Conservation (phyloP, 2,113 vertebrate species). For the Grus americana region DNA sequence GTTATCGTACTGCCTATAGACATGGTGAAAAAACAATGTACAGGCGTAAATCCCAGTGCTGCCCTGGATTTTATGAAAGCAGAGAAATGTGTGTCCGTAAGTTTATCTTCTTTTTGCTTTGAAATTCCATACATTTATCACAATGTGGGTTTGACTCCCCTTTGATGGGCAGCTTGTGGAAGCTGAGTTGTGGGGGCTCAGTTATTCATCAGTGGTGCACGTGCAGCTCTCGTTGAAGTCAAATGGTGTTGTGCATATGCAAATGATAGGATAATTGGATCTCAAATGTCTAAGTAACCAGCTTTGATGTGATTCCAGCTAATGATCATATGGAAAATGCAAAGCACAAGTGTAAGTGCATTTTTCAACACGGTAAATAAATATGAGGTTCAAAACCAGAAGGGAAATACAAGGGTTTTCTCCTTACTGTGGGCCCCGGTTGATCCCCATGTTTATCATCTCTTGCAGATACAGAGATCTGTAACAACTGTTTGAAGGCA, state of each 20-base stretch:
- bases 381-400: background rate
- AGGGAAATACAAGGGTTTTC: background rate
- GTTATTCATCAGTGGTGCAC: background rate
- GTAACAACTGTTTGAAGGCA: background rate
- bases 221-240: background rate
- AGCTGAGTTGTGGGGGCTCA: background rate
- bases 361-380: background rate
- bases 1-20: constrained; percentile 92
- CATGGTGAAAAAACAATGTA: constrained; percentile 97
- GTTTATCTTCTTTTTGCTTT: constrained; percentile 54
- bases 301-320: background rate
- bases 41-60: constrained; percentile 94
- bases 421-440: background rate
- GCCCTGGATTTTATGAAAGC: constrained; percentile 92
- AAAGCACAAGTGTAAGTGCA: background rate
- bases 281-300: background rate
- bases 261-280: background rate
- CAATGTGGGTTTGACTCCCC: background rate
- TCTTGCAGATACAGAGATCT: background rate
- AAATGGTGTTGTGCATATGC: background rate
- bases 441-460: background rate
- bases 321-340: background rate
- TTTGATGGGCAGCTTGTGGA: background rate
- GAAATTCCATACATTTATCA: background rate
- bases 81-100: constrained; percentile 92